phyloP scores from a whole-genome alignment of 2,797 vertebrate species.

The Sebastes flavidus region DNA sequence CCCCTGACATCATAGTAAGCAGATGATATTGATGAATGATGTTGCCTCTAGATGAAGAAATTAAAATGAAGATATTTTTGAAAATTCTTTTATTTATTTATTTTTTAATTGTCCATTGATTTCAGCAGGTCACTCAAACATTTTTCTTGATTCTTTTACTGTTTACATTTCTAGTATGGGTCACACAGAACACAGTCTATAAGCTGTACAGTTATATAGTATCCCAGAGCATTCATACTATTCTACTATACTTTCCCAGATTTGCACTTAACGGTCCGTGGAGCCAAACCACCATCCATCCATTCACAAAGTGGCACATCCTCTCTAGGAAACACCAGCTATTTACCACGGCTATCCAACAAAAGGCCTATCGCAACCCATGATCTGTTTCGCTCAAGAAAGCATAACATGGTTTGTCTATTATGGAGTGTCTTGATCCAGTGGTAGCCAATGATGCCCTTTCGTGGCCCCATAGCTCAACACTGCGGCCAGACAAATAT shows the following conservation, averaged over 20 bases:
- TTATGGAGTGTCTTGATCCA: conserved; percentile 37
- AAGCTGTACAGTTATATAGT: background rate
- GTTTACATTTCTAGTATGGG: background rate
- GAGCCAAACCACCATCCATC: conserved; percentile 37
- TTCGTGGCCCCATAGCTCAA: conserved; percentile 43
- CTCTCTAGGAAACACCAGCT: conserved; percentile 9
- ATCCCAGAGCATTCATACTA: background rate
- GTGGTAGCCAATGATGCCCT: conserved; percentile 48
- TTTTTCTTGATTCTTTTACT: background rate
- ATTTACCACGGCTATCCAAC: conserved; percentile 15
- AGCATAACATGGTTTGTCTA: conserved; percentile 32
- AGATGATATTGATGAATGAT: conserved; percentile 16
- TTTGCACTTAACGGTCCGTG: background rate
- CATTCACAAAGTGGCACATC: conserved; percentile 24
- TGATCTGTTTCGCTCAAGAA: conserved; percentile 12
- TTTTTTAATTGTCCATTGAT: background rate
- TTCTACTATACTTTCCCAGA: background rate
- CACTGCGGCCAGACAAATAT: conserved; percentile 64
- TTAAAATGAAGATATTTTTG: background rate
- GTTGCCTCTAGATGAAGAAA: conserved; percentile 10
- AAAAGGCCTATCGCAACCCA: conserved; percentile 14
- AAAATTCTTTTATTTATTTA: background rate
- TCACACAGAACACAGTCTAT: background rate
- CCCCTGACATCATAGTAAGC: background rate
- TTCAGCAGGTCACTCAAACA: background rate